Conservation (phyloP, 2,888 invertebrate genomes). For the Poecilus cupreus region DNA sequence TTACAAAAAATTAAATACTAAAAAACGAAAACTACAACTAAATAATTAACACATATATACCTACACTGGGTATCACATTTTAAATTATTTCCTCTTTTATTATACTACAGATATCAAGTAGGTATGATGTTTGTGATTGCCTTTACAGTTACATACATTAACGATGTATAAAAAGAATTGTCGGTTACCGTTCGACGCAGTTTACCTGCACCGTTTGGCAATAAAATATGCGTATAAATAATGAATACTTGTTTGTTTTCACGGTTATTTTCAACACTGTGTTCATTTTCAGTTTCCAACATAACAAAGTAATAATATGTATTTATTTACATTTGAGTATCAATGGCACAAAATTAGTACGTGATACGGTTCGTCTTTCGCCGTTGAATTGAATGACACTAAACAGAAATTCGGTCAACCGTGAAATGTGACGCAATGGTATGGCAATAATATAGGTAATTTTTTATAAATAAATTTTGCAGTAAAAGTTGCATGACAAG, state of each 20-base stretch:
- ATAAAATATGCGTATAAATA: constrained; percentile 45
- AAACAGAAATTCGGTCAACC: constrained; percentile 48
- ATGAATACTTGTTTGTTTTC: constrained; percentile 46
- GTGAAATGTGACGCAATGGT: constrained; percentile 55
- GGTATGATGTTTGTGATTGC: constrained; percentile 58
- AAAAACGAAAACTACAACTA: constrained; percentile 58
- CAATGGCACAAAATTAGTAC: constrained; percentile 56
- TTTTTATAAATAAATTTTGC: constrained; percentile 55
- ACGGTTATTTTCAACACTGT: constrained; percentile 34
- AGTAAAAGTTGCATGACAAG: constrained; percentile 58
- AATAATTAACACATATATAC: constrained; percentile 58
- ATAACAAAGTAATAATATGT: constrained; percentile 26
- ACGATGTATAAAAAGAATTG: constrained; percentile 57
- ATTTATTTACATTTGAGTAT: constrained; percentile 54
- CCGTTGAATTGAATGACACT: constrained; percentile 30
- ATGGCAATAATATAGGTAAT: constrained; percentile 55
- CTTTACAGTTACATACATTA: constrained; percentile 58
- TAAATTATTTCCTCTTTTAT: constrained; percentile 54
- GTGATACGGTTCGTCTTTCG: constrained; percentile 46
- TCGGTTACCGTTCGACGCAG: constrained; percentile 51
- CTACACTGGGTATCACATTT: constrained; percentile 59
- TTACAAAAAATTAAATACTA: constrained; percentile 59
- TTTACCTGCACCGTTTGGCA: constrained; percentile 37
- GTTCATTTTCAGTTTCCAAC: constrained; percentile 21
- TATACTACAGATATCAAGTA: constrained; percentile 55